Evolutionary conservation across 2,888 invertebrate genomes (phyloP).

Genomic region (Troglohyphantes excavatus): DNA sequence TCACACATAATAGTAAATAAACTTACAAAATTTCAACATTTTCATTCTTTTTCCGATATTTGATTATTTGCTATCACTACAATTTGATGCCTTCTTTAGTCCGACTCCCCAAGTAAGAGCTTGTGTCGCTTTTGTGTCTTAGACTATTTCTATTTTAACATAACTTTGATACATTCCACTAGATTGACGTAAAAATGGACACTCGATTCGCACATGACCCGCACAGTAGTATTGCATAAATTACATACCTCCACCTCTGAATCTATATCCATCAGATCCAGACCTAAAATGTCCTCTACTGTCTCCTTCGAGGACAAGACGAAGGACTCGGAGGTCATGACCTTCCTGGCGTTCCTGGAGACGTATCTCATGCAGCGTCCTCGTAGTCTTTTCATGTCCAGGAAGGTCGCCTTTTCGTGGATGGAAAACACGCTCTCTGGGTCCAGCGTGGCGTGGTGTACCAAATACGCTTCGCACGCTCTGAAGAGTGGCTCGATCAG

Average conservation of each 20-base stretch:
- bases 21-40: no score
- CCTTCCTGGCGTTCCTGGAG: constrained; percentile 44
- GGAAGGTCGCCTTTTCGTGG: constrained; percentile 62
- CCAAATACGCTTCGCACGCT: constrained; percentile 51
- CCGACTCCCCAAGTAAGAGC: no score
- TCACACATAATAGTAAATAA: no score
- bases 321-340: constrained; percentile 40
- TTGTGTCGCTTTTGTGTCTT: no score
- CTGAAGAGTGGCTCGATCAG: constrained; percentile 47
- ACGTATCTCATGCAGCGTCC: constrained; percentile 45
- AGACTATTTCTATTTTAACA: no score
- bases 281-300: constrained; percentile 31
- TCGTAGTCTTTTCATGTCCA: constrained; percentile 54
- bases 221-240: no score
- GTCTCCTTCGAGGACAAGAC: not conserved
- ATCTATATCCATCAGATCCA: constrained; percentile 65
- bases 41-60: no score
- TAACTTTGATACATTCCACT: no score
- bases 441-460: constrained; percentile 19
- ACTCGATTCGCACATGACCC: no score
- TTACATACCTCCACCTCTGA: constrained; percentile 33
- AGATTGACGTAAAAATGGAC: no score
- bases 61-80: no score
- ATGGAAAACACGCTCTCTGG: constrained; percentile 29
- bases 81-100: no score